phyloP scores from a whole-genome alignment of 2,888 invertebrate genomes.

The Tenthredo mesomela region DNA sequence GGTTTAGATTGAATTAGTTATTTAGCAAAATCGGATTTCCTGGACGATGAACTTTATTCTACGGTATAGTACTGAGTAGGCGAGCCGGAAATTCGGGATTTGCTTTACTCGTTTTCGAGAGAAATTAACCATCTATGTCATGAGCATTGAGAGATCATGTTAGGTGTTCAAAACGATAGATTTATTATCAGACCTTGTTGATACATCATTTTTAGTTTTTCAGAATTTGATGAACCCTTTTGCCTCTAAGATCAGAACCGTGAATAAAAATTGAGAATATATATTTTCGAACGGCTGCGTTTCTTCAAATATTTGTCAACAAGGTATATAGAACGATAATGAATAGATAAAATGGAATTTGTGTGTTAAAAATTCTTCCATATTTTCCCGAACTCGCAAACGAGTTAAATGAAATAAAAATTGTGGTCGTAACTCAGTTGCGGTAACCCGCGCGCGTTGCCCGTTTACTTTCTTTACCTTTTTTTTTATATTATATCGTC shows the following conservation, averaged over 20 bases:
- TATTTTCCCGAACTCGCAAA: conserved; percentile 7
- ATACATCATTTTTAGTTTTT: background rate
- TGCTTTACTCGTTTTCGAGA: background rate
- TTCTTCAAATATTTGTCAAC: background rate
- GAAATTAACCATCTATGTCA: background rate
- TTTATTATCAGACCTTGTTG: no score
- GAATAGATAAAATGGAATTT: background rate
- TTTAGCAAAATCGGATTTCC: conserved; percentile 1
- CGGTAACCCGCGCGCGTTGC: conserved; percentile 18
- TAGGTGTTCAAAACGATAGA: no score
- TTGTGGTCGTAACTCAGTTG: conserved; percentile 26
- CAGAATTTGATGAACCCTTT: background rate
- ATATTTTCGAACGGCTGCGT: background rate
- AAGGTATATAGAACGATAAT: background rate
- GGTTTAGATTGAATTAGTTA: background rate
- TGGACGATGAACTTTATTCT: background rate
- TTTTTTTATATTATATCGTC: background rate
- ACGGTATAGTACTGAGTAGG: no score
- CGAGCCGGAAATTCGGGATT: background rate
- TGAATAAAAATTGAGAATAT: background rate
- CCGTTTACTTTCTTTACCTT: background rate
- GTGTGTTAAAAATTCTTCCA: conserved; percentile 4
- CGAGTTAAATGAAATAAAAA: conserved; percentile 35
- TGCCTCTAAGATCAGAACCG: background rate
- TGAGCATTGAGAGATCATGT: background rate